These are phyloP conservation scores for Pempheris klunzingeri DNA, from an alignment of 2,797 vertebrate species.

Conservation along the genomic window DNA sequence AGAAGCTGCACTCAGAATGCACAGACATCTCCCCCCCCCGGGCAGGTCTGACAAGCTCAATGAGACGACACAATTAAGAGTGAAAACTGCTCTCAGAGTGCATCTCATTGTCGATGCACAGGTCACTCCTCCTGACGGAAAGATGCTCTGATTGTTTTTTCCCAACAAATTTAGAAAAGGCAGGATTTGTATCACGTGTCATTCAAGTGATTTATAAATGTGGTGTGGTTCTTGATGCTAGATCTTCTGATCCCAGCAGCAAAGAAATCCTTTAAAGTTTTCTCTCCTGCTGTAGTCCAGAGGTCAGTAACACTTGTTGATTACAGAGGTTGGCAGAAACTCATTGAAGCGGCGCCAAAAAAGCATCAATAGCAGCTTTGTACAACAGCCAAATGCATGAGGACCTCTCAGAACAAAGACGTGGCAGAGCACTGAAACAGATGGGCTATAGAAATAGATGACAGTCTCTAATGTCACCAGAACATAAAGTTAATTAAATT, in stretches of 20 bases:
- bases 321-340: neutral
- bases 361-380: neutral
- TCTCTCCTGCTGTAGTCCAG: neutral
- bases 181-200: conserved; percentile 14
- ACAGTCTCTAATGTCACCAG: neutral
- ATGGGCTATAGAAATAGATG: neutral
- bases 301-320: conserved; percentile 19
- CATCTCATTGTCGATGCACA: neutral
- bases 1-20: neutral
- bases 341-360: neutral
- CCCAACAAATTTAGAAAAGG: conserved; percentile 7
- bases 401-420: neutral
- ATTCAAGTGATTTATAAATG: conserved; percentile 7
- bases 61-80: conserved; percentile 13
- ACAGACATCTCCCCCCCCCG: neutral
- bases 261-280: neutral
- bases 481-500: conserved; percentile 5
- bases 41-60: conserved; percentile 23
- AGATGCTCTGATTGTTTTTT: neutral
- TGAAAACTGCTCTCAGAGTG: neutral
- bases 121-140: neutral
- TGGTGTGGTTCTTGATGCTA: conserved; percentile 21
- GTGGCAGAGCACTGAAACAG: neutral
- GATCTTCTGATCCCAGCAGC: neutral
- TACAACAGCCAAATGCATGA: neutral